These are phyloP conservation scores for Pterobdella sp. DNA, from an alignment of 2,888 invertebrate species.

Conservation along the genomic window DNA sequence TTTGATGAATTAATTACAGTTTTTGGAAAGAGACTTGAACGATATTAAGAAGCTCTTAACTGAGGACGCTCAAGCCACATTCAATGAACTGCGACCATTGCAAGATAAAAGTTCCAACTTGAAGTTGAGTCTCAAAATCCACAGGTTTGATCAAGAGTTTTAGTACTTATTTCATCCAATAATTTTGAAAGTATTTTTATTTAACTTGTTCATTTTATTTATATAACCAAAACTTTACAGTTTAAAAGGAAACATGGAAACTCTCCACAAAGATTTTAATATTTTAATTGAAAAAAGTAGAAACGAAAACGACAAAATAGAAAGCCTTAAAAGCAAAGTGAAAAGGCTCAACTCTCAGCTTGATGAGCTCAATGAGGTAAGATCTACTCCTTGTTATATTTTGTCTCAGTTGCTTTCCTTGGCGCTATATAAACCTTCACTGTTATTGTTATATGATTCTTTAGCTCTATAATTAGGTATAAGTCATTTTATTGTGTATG, in stretches of 20 bases:
- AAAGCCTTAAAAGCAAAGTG: not conserved
- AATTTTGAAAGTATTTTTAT: not conserved
- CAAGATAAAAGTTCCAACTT: not conserved
- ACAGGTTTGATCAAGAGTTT: too few species aligned
- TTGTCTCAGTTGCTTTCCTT: too few species aligned
- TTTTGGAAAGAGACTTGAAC: not conserved
- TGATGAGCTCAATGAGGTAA: not conserved
- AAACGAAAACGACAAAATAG: not conserved
- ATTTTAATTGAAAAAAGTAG: not conserved
- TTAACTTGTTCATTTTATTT: not conserved
- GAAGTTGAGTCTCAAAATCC: not conserved
- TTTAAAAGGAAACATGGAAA: not conserved
- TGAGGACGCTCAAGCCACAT: not conserved
- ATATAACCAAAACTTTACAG: not conserved
- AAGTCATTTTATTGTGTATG: too few species aligned
- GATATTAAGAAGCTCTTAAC: not conserved
- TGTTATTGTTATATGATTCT: too few species aligned
- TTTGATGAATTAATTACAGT: too few species aligned
- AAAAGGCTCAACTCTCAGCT: not conserved
- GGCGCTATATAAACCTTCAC: too few species aligned
- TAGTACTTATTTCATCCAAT: too few species aligned
- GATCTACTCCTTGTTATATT: not conserved
- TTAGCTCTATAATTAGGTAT: too few species aligned
- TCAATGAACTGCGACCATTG: not conserved
- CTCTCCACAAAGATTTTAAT: not conserved